Base-by-base conservation (phyloP, 1,140 invertebrate species). In the Odontomachus brunneus region DNA sequence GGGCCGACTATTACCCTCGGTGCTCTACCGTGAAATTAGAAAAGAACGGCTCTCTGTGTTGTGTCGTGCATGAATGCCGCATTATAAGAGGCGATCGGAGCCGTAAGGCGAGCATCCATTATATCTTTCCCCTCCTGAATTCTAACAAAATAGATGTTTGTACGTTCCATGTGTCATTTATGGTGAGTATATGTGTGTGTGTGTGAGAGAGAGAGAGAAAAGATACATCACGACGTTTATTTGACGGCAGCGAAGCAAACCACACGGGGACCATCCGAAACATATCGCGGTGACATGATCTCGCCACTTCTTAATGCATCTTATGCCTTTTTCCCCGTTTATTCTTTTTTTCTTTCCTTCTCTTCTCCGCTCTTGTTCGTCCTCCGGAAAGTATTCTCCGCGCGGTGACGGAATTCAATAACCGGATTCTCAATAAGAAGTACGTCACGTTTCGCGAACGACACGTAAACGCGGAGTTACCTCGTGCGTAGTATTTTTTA, bases 1-100 rank as follows among this genome's bases (percentile, higher is more conserved):
- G 65, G 51, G 71, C 65, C 63, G 65, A 80, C 75, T 80, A 71
- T 80, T 80, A 71, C 75, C 75, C 75, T 57, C 75, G 51, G 63
- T 71, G 75, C 65, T 80, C 75, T 80, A 80, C 51, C 75, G 75
- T 80, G 75, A 80, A 80, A 80, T 80, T 80, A 80, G 65, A 80
- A 80, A 80, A 80, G 75, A 80, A 67, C 74, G 29, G 62, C 60
- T 51, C 59, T 55, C 22, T 57, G 75, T 26, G 48, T 53, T n/a
- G 73, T 7, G 67, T 33, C 29, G 49, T 55, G 65, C 66, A 71
- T 80, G 75, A 80, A 80, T 69, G 63, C 65, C 33, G 51, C 33
- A 71, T 80, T 75, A 80, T 57, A 69, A 69, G 22, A 48, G n/a
- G n/a, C 75, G 22, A 80, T 80, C 65, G 22, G 53, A 17, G 15